Evolutionary conservation across 2,113 vertebrate genomes (phyloP).

Genomic region (Chelonoidis abingdonii): DNA sequence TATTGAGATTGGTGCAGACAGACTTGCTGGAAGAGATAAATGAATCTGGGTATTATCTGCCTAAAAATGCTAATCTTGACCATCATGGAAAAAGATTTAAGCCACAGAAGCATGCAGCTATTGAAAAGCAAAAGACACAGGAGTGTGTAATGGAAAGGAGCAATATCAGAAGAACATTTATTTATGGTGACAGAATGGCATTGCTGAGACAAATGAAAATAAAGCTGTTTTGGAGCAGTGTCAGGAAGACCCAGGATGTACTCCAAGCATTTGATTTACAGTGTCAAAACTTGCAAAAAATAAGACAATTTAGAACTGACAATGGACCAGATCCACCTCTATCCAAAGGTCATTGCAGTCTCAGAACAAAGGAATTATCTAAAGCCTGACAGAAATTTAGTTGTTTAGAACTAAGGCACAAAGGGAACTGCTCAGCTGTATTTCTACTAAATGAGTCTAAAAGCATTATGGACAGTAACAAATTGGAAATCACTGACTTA

Average conservation of each 20-base stretch:
- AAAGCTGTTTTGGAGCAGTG: background rate
- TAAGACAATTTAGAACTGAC: background rate
- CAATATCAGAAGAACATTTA: background rate
- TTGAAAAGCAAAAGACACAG: background rate
- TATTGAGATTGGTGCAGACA: background rate
- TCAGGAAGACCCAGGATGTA: background rate
- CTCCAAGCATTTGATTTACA: background rate
- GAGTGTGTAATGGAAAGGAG: background rate
- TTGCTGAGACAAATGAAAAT: background rate
- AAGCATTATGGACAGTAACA: background rate
- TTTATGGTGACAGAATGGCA: background rate
- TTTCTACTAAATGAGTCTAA: background rate
- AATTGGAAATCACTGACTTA: background rate
- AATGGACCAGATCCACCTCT: background rate
- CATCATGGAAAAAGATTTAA: background rate
- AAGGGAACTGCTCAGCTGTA: rapidly evolving
- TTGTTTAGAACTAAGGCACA: background rate
- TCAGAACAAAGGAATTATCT: background rate
- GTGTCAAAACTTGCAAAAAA: background rate
- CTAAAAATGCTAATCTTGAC: background rate
- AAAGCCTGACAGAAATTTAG: background rate
- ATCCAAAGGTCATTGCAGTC: background rate
- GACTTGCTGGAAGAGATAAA: background rate
- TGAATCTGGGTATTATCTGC: background rate
- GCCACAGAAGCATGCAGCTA: background rate